These are phyloP conservation scores for Apeira syringaria DNA, from an alignment of 2,888 invertebrate species.

Conservation along the genomic window DNA sequence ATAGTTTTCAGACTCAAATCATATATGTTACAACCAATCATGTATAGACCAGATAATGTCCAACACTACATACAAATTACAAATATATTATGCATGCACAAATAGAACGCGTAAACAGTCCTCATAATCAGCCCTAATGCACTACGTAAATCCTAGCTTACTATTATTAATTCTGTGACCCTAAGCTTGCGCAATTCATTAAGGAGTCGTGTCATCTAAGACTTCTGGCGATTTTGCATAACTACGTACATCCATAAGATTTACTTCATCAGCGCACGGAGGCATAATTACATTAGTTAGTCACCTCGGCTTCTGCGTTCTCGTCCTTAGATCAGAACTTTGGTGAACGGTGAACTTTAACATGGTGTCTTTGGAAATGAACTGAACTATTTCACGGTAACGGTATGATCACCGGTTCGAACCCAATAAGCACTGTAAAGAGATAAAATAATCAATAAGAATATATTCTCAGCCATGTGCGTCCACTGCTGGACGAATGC, in stretches of 20 bases:
- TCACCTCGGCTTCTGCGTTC: constrained; percentile 9
- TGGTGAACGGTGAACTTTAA: constrained; percentile 15
- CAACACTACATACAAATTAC: too few species aligned
- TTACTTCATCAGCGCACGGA: constrained; percentile 12
- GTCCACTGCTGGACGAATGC: too few species aligned
- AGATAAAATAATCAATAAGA: too few species aligned
- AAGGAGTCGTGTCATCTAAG: constrained; percentile 6
- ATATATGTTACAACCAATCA: too few species aligned
- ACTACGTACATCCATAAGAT: background rate
- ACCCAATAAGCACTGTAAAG: background rate
- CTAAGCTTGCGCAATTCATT: constrained; percentile 6
- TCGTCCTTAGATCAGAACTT: constrained; percentile 11
- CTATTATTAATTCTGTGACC: background rate
- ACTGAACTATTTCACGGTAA: constrained; percentile 9
- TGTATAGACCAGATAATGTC: too few species aligned
- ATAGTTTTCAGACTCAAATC: too few species aligned
- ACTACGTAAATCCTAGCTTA: background rate
- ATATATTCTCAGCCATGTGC: too few species aligned
- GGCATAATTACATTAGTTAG: constrained; percentile 17
- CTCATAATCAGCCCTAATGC: background rate
- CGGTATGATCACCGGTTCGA: background rate
- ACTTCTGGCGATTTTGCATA: background rate
- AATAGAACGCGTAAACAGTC: too few species aligned
- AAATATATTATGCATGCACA: too few species aligned
- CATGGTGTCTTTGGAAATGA: constrained; percentile 17